Conservation (phyloP, 2,888 invertebrate species). For the Orchestes rusci region DNA sequence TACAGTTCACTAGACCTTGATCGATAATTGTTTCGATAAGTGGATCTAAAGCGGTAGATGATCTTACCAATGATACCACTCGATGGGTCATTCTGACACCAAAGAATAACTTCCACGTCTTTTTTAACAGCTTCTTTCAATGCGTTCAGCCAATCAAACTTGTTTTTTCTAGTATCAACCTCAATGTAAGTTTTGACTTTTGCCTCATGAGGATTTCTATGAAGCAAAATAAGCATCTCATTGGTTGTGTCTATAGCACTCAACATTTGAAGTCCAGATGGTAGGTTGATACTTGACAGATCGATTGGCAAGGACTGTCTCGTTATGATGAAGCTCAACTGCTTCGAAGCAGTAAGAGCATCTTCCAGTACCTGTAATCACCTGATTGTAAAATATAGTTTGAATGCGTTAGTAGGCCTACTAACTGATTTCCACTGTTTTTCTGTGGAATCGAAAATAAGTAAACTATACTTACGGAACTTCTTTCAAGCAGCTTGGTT, state of each 20-base stretch:
- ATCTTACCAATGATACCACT: slow-evolving; percentile 59
- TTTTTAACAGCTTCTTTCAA: slow-evolving; percentile 42
- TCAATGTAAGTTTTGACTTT: slow-evolving; percentile 31
- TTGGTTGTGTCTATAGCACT: slow-evolving; percentile 46
- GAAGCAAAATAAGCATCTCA: slow-evolving; percentile 51
- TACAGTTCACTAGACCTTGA: slow-evolving; percentile 64
- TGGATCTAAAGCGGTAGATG: no score
- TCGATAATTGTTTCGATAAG: no score
- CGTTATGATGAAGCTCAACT: slow-evolving; percentile 14
- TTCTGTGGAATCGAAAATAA: no score
- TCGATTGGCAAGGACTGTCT: slow-evolving; percentile 13
- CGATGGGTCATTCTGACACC: slow-evolving; percentile 55
- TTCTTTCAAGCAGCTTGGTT: slow-evolving; percentile 45
- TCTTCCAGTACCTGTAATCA: slow-evolving; percentile 16
- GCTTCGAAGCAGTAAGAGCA: slow-evolving; percentile 31
- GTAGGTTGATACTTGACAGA: not conserved
- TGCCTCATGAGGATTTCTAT: slow-evolving; percentile 39
- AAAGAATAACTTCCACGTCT: slow-evolving; percentile 52
- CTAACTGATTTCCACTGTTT: no score
- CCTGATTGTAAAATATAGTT: not conserved
- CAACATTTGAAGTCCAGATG: slow-evolving; percentile 35
- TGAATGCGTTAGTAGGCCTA: no score
- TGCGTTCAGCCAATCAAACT: slow-evolving; percentile 45
- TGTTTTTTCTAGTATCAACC: slow-evolving; percentile 1
- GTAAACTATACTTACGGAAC: slow-evolving; percentile 43